Base-by-base conservation (phyloP, 2,113 vertebrate species). In the Ascaphus truei region DNA sequence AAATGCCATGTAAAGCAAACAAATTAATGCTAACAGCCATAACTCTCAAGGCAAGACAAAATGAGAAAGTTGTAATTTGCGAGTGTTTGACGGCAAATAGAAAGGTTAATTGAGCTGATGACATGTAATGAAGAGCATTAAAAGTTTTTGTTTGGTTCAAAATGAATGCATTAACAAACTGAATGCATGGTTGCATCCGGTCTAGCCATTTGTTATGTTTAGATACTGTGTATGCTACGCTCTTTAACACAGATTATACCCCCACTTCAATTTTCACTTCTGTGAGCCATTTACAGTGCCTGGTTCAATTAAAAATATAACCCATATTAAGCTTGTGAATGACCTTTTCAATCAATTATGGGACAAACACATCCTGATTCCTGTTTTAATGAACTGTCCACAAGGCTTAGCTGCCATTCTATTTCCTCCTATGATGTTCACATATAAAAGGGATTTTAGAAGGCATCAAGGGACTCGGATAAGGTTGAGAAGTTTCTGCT, bases 111-210 rank as follows among this genome's bases (percentile, higher is more conserved):
- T 88, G 81, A 88, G 78, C 79, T 63, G 75, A 88, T 88, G 83
- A 80, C 73, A 89, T 84, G 81, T 87, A 83, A 90, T 86, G 84
- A 87, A 86, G 59, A 74, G 84, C 88, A 85, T 84, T 82, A 85
- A 86, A 88, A 84, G 50, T 22, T 56, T 29, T 59, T 58, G 72
- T 71, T 78, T 64, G 61, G 60, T 75, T 69, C 78, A 71, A 77
- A 80, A 60, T 34, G 61, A 84, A 81, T 57, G 71, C 56, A 61
- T 80, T 79, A 75, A 71, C 61, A 72, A 60, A 74, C 53, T 58
- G 68, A 84, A 74, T 63, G 74, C 56, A 37, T 77, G 79, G 72
- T 74, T 80, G 76, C 77, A 72, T 61, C 66, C 75, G 52, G 72
- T 29, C 57, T 68, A 64, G 57, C 43, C 58, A 71, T 86, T 85